A percentile compares a stretch with the other conserved stretches of the same genome.
Conservation (phyloP, 2,888 invertebrate species). For the Trilocha varians region DNA sequence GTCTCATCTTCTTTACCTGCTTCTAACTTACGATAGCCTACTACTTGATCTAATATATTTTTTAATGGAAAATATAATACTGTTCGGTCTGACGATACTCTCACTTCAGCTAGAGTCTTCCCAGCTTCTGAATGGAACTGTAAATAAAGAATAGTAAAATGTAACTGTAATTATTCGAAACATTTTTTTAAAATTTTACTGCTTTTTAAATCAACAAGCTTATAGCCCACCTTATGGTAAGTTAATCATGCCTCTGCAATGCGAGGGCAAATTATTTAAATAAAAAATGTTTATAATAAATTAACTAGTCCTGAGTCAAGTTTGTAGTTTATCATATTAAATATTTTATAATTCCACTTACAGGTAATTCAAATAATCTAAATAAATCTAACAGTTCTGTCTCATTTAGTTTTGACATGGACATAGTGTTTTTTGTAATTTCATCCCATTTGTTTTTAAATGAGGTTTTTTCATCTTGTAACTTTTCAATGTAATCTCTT, state of each 20-base stretch:
- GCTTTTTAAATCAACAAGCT: too few relatives aligned
- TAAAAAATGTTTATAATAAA: too few relatives aligned
- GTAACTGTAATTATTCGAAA: too few relatives aligned
- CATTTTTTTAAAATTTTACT: too few relatives aligned
- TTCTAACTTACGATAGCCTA: conserved; percentile 77
- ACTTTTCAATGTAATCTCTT: conserved; percentile 47
- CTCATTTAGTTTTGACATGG: conserved; percentile 55
- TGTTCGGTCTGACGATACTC: conserved; percentile 65
- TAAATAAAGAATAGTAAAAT: too few relatives aligned
- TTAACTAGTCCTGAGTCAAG: too few relatives aligned
- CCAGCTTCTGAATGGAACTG: conserved; percentile 56
- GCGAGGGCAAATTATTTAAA: too few relatives aligned
- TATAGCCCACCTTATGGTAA: too few relatives aligned
- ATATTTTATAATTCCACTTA: conserved; percentile 38
- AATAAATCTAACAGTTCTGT: conserved; percentile 58
- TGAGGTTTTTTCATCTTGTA: conserved; percentile 36
- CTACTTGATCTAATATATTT: conserved; percentile 72
- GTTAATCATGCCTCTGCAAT: too few relatives aligned
- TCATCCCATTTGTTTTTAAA: conserved; percentile 62
- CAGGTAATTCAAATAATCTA: conserved; percentile 72
- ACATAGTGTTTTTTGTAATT: conserved; percentile 48
- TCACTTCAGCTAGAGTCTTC: conserved; percentile 69
- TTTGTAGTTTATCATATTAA: too few relatives aligned
- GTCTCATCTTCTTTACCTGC: conserved; percentile 56
- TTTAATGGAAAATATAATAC: conserved; percentile 79